Base-by-base conservation (phyloP, 2,113 vertebrate genomes). In the Saimiri boliviensis region DNA sequence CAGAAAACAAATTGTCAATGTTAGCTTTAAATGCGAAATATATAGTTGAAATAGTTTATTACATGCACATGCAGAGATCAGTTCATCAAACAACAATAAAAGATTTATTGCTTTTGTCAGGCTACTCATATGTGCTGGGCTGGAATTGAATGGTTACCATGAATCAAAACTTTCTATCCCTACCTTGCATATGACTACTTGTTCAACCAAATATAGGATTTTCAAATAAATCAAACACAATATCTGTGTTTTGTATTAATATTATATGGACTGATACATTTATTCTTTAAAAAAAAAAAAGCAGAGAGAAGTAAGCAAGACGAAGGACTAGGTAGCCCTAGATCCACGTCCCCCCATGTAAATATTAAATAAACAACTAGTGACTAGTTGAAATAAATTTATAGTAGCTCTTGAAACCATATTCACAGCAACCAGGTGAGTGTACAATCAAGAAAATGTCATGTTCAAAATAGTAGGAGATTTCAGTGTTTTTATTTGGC, bases 11-110 rank as follows among this genome's bases (percentile, higher is more conserved):
- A 79, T 17, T 63, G 25, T n/a, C 30, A 85, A 58, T 66, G 12
- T 32, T 95, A 93, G n/a, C 27, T 70, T 66, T 96, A 91, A 68
- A 6, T 91, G 63, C 25, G 91, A 83, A 74, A 70, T 87, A 52
- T 52, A 84, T 66, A 86, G 68, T 12, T 49, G 45, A 95, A 83
- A 66, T 86, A 47, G 35, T 56, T 79, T 84, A 42, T 82, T 74
- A 63, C n/a, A 85, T n/a, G 27, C 35, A 8, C 52, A 86, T 37
- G 73, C 37, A 77, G 40, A 94, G 25, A 63, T 71, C 37, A 86
- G 35, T 71, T 40, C 27, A 45, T 35, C 17, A 82, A 63, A 86
- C 32, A 85, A 83, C 1, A 96, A 52, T 35, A 82, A 79, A 87
- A 79, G 9, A 84, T 47, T 54, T 73, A 77, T 58, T 93, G 54